Evolutionary conservation across 2,888 invertebrate species (phyloP), one percentile per base, ranked within the genome.

Genomic region (Trichacis sp.): DNA sequence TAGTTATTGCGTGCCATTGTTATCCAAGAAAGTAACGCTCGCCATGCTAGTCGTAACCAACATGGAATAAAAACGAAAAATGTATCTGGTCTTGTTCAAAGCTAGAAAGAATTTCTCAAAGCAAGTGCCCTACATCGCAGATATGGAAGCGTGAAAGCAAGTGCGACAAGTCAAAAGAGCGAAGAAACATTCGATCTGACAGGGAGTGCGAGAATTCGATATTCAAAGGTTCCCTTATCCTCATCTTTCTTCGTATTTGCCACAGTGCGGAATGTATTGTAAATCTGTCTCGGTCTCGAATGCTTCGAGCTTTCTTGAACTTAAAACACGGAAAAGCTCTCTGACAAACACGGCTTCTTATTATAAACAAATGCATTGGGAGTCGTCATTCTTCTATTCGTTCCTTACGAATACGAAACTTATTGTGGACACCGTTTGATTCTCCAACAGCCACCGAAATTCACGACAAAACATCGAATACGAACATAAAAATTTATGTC

Each of bases 151-250:
- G 67, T 55, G 67, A 48, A 53, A 47, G 61, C 51, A 60, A 65
- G 57, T 54, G 65, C 66, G 62, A 66, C 66, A 66, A 56, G 58
- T 62, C 66, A 57, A 56, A 54, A 59, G 57, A 57, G 57, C 56
- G 57, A 53, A 47, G 61, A 42, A 53, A 67, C 62, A 67, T 67
- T 56, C 56, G 60, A 57, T 54, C 60, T 45, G 67, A 67, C 68
- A 67, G 61, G 53, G 57, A 65, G 65, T 72, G 71, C 71, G 73
- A 73, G 73, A 77, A 76, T 76, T 73, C 74, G 74, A 75, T 77
- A 74, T 76, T 74, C 75, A 74, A 72, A 74, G 71, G 73, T 71
- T 68, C 68, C 49, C 55, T 69, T 68, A 70, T 48, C 68, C 60
- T 63, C 70, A 58, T 55, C 60, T 67, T 57, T 64, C 64, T 59